Conservation (phyloP, 2,797 vertebrate species). For the Onychomys arenicola region DNA sequence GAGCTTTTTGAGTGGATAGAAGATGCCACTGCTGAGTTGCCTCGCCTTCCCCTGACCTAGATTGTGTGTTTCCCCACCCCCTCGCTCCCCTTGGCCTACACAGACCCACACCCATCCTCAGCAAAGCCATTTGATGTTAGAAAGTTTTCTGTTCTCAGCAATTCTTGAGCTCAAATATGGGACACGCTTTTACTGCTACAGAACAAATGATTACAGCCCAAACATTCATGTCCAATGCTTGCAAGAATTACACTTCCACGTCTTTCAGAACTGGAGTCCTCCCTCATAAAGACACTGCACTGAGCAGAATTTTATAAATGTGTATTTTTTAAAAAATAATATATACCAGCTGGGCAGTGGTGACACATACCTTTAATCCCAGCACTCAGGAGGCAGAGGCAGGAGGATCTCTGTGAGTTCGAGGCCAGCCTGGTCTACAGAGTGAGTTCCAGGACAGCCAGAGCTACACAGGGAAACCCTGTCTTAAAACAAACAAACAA, state of each 20-base stretch:
- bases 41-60: constrained; percentile 65
- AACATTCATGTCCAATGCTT: constrained; percentile 25
- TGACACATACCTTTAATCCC: neutral
- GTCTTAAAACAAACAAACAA: neutral
- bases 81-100: neutral
- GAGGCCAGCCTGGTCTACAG: neutral
- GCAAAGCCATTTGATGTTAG: constrained; percentile 63
- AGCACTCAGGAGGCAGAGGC: neutral
- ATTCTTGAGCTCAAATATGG: constrained; percentile 72
- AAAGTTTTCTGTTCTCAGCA: constrained; percentile 74
- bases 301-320: neutral
- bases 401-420: neutral
- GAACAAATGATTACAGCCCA: constrained; percentile 60
- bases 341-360: neutral
- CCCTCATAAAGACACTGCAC: constrained; percentile 44
- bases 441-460: neutral
- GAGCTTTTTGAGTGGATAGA: neutral
- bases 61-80: constrained; percentile 54
- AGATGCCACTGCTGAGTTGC: neutral
- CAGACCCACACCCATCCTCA: neutral
- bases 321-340: neutral
- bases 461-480: neutral
- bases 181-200: constrained; percentile 67
- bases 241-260: constrained; percentile 61
- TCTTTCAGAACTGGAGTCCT: constrained; percentile 69